Evolutionary conservation across 1,140 invertebrate genomes (phyloP).

Genomic region (Formica exsecta): DNA sequence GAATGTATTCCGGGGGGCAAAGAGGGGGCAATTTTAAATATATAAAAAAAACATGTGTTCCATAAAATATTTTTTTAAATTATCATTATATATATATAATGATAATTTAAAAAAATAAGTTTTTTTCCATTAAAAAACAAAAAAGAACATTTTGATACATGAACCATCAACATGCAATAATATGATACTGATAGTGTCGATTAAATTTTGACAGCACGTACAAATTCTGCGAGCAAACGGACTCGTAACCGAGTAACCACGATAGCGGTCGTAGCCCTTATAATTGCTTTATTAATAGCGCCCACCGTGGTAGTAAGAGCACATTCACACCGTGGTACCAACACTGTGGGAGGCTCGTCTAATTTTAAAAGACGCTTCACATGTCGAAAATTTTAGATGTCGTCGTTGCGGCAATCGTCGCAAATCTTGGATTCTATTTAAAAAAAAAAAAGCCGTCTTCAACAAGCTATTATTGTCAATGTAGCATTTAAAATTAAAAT

Average conservation of each 20-base stretch:
- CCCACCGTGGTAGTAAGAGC: conserved; percentile 64
- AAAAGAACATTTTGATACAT: background rate
- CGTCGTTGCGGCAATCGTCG: background rate
- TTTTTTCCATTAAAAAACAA: background rate
- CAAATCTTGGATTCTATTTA: background rate
- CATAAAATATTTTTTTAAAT: no score
- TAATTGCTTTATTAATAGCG: conserved; percentile 78
- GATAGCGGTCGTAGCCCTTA: conserved; percentile 70
- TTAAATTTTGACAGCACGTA: conserved; percentile 6
- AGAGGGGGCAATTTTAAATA: background rate
- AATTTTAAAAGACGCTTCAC: conserved; percentile 69
- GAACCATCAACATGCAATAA: background rate
- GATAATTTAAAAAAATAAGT: no score
- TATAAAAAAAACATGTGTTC: background rate
- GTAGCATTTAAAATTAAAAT: background rate
- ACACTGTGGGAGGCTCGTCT: conserved; percentile 69
- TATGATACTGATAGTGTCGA: background rate
- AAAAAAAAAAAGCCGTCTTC: background rate
- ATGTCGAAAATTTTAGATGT: conserved; percentile 43
- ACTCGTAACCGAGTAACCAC: conserved; percentile 47
- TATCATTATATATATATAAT: no score
- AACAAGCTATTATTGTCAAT: no score
- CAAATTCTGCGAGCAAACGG: conserved; percentile 20
- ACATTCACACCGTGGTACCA: conserved; percentile 40
- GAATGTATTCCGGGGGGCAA: background rate